Conservation (phyloP, 2,797 vertebrate species). For the Psittacula derbiana region DNA sequence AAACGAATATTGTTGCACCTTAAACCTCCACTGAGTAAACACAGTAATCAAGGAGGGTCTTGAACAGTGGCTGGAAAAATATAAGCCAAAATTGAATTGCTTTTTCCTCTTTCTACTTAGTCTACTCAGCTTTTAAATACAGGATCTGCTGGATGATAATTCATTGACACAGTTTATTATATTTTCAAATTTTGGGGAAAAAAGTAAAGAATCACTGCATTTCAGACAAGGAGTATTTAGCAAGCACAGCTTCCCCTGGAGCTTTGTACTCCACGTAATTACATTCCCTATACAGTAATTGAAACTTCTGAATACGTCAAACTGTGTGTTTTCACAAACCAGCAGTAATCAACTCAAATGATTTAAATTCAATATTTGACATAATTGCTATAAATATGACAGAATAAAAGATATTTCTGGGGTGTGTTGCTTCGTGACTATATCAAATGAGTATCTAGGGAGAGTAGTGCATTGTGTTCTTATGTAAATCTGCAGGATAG, state of each 20-base stretch:
- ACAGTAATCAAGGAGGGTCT: accelerated
- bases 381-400: constrained; percentile 74
- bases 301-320: constrained; percentile 69
- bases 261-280: constrained; percentile 64
- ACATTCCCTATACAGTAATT: constrained; percentile 65
- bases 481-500: background rate
- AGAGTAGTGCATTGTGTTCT: constrained; percentile 19
- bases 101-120: background rate
- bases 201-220: background rate
- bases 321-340: constrained; percentile 79
- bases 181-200: background rate
- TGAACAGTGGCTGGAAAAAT: background rate
- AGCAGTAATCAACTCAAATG: constrained; percentile 76
- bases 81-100: background rate
- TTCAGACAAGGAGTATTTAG: background rate
- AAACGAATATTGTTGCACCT: background rate
- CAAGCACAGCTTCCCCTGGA: constrained; percentile 36
- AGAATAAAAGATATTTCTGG: constrained; percentile 62
- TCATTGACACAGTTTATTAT: background rate
- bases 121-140: background rate
- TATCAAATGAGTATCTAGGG: constrained; percentile 19
- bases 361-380: constrained; percentile 76
- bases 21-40: background rate
- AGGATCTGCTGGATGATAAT: background rate
- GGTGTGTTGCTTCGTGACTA: constrained; percentile 15